Percentiles rank a stretch among this genome's conserved stretches.
Evolutionary conservation across 2,113 vertebrate genomes (phyloP).

Genomic region (Polyodon spathula): DNA sequence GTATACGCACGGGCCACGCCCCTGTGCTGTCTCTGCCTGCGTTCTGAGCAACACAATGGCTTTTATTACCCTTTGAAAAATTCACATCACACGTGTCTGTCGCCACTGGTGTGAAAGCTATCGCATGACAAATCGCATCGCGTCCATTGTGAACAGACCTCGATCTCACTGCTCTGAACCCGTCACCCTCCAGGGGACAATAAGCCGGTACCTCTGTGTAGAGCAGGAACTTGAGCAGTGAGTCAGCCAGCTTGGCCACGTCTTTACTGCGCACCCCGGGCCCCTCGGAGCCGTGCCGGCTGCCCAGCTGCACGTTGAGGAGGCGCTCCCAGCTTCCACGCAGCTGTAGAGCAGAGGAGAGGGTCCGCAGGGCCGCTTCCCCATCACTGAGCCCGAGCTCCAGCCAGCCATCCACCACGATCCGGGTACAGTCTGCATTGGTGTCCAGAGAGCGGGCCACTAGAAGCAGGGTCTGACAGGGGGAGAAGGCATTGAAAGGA

Average conservation of each 20-base stretch:
- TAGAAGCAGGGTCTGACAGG: conserved; percentile 65
- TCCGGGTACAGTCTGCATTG: conserved; percentile 65
- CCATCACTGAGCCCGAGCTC: conserved; percentile 54
- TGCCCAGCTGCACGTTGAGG: conserved; percentile 57
- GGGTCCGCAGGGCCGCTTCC: conserved; percentile 46
- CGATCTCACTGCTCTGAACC: no score
- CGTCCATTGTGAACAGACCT: no score
- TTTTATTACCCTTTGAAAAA: no score
- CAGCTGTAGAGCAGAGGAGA: conserved; percentile 57
- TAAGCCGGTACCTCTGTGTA: conserved; percentile 53
- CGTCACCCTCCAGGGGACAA: neutral
- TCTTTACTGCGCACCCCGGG: conserved; percentile 30
- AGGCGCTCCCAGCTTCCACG: conserved; percentile 64
- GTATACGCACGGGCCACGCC: no score
- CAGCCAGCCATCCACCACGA: conserved; percentile 80
- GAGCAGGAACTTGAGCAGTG: conserved; percentile 64
- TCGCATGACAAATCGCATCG: no score
- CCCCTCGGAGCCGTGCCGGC: neutral
- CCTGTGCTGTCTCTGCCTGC: no score
- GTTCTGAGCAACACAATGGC: no score
- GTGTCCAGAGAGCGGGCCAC: conserved; percentile 73
- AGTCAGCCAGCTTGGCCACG: conserved; percentile 43
- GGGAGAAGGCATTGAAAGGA: no score
- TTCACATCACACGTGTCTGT: no score
- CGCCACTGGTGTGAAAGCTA: no score